Evolutionary conservation across 2,113 vertebrate genomes (phyloP).

Genomic region (Colistium nudipinnis): DNA sequence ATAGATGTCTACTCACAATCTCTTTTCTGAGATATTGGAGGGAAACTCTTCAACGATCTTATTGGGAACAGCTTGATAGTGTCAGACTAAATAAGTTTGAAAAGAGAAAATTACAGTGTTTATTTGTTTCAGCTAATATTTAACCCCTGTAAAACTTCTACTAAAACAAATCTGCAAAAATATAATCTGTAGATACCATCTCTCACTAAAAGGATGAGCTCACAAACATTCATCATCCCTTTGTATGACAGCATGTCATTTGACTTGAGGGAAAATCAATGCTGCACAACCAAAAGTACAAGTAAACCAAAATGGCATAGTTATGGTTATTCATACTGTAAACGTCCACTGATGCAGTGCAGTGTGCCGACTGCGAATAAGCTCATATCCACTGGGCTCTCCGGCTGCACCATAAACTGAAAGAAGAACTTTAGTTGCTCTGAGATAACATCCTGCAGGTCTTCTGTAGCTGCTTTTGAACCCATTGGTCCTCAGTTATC

Average conservation of each 20-base stretch:
- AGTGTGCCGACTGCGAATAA: conserved; percentile 10
- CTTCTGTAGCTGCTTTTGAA: conserved; percentile 5
- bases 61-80: conserved; percentile 16
- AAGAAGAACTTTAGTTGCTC: conserved; percentile 17
- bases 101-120: conserved; percentile 9
- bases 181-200: conserved; percentile 24
- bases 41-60: background rate
- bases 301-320: conserved; percentile 23
- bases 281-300: conserved; percentile 22
- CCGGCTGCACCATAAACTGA: conserved; percentile 3
- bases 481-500: conserved; percentile 4
- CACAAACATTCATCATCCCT: conserved; percentile 55
- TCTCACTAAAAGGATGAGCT: conserved; percentile 39
- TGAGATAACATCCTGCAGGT: background rate
- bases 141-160: conserved; percentile 19
- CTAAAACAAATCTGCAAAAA: conserved; percentile 40
- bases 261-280: conserved; percentile 30
- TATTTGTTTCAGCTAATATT: conserved; percentile 5
- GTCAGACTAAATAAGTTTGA: conserved; percentile 26
- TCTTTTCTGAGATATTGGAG: background rate
- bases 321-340: conserved; percentile 40
- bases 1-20: background rate
- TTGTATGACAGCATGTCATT: conserved; percentile 21
- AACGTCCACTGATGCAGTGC: conserved; percentile 43
- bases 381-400: conserved; percentile 9